Evolutionary conservation across 2,888 invertebrate species (phyloP), one percentile per base, ranked within the genome.

Genomic region (Andrena praecox): DNA sequence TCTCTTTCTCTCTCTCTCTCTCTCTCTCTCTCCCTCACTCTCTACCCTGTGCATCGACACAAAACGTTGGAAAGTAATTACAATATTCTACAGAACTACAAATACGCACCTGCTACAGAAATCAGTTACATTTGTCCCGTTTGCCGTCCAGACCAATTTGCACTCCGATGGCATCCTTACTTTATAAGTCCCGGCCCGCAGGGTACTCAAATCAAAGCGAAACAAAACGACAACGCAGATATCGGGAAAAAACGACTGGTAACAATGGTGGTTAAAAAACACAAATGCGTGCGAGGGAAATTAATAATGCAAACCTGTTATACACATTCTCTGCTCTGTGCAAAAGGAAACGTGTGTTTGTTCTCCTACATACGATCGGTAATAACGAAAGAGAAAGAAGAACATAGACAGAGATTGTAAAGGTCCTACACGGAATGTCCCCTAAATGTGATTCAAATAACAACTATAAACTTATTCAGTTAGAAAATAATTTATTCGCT

Each of bases 401-500:
- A 24, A 67, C 24, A 63, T 16, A 56, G 10, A 60, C 64, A 74
- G 4, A 52, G 24, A 60, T 24, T 52, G 20, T 52, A 48, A 76
- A 29, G 10, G 16, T 54, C 35, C 35, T 62, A 42, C 16, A 12
- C 52, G 42, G n/a, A 20, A 52, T 8, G 24, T 33, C 12, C 8
- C 7, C n/a, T 12, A 3, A 31, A 29, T 20, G 27, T 56, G n/a
- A 77, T 20, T 72, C 60, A 63, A 80, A 48, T 80, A 82, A 82
- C 69, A 75, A 81, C 60, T 33, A 31, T 12, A 42, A 62, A 63
- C 50, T 64, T 59, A 7, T 87, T 82, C 68, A 31, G 81, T 90
- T 92, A 89, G 88, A 93, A 93, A 93, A 93, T 93, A 93, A 93
- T 93, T 93, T 93, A 93, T 93, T 91, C 89, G 69, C 84, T 88